Percentiles rank a stretch among this genome's conserved stretches.
These are phyloP conservation scores for Saimiri boliviensis DNA, from an alignment of 2,113 vertebrate species.

Conservation along the genomic window DNA sequence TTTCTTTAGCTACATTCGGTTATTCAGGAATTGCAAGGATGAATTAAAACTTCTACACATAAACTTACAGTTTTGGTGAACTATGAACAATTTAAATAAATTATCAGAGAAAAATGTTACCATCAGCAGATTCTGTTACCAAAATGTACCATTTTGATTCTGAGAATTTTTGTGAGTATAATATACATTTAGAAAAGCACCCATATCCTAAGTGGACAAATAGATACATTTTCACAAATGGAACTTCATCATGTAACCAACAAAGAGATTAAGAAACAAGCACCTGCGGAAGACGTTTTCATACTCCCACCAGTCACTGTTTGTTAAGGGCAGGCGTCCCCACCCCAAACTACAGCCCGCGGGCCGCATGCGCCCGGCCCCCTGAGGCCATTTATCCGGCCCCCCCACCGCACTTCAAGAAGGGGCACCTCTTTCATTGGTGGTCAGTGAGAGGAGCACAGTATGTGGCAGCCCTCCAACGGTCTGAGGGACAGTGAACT, in stretches of 20 bases:
- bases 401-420: no score
- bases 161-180: neutral
- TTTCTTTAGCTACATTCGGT: neutral
- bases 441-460: no score
- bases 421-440: no score
- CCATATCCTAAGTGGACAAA: neutral
- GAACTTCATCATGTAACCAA: neutral
- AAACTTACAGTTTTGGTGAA: neutral
- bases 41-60: neutral
- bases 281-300: accelerated
- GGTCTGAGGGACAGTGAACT: no score
- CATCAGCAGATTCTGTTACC: neutral
- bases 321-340: neutral
- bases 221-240: neutral
- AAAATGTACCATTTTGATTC: neutral
- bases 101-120: neutral
- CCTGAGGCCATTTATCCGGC: no score
- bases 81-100: constrained; percentile 32
- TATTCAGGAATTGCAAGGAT: neutral
- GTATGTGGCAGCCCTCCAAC: no score
- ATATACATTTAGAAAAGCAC: neutral
- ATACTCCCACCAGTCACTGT: neutral
- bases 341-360: no score
- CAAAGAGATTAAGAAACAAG: neutral
- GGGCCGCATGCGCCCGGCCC: no score